phyloP scores from a whole-genome alignment of 2,888 invertebrate species.

The Eupithecia subumbrata region DNA sequence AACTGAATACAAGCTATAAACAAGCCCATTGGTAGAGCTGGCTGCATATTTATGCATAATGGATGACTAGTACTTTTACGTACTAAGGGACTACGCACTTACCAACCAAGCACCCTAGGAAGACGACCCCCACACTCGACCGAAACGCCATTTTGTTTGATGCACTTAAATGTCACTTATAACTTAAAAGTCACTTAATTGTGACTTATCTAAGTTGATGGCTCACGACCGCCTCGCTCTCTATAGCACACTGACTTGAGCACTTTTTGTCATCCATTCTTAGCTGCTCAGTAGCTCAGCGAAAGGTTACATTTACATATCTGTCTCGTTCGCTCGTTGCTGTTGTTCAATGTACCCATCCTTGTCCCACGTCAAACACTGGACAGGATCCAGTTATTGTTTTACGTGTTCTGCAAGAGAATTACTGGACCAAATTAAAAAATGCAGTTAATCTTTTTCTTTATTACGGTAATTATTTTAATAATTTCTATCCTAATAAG shows the following conservation, averaged over 20 bases:
- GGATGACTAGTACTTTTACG: not conserved
- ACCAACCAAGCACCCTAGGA: constrained; percentile 74
- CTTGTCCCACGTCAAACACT: constrained; percentile 53
- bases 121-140: constrained; percentile 63
- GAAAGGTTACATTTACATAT: constrained; percentile 72
- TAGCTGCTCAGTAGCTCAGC: constrained; percentile 69
- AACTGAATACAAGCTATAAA: constrained; percentile 7
- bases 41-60: not conserved
- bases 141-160: constrained; percentile 73
- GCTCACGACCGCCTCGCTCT: constrained; percentile 73
- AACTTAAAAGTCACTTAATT: constrained; percentile 67
- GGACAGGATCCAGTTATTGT: constrained; percentile 76
- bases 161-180: constrained; percentile 56
- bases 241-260: constrained; percentile 77
- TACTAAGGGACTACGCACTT: constrained; percentile 50
- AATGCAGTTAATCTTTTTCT: constrained; percentile 51
- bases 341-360: constrained; percentile 51
- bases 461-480: constrained; percentile 23
- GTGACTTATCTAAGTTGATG: constrained; percentile 66
- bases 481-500: not conserved
- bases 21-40: not conserved
- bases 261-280: constrained; percentile 77
- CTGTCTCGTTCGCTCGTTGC: constrained; percentile 59
- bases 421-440: constrained; percentile 55
- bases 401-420: constrained; percentile 75